Evolutionary conservation across 2,888 invertebrate species (phyloP), one percentile per base, ranked within the genome.

Genomic region (Pristionchus entomophagus): DNA sequence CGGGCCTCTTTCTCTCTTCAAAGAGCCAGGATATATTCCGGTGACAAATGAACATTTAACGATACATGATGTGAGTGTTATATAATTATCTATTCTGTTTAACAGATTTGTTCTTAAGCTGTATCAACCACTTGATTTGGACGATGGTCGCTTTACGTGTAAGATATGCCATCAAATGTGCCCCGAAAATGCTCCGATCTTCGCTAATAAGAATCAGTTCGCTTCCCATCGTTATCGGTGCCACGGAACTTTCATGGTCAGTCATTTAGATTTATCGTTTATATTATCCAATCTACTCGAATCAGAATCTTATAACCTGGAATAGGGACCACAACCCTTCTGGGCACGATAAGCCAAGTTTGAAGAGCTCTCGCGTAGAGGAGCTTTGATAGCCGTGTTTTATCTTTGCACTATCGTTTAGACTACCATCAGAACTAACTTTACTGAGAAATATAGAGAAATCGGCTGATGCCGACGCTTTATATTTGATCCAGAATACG

Each of bases 51-150:
- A 82, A 32, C 59, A 82, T 41, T 38, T 82, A 1, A 59, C 41
- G 59, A 35, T 82, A 8, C 59, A 59, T 35, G 82, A 82, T 12
- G 56, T 82, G n/a, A 41, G 38, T 38, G 5, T 26, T 45, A 45
- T 45, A 14, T 80, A 51, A 17, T 8, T 78, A 8, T 17, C 10
- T 14, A 8, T 35, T 32, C 38, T n/a, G n/a, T n/a, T n/a, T n/a
- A n/a, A 29, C 19, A n/a, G 17, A 17, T 38, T 65, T 29, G 3
- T 32, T n/a, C 1, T 59, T 59, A 14, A 82, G 82, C 26, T 82
- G n/a, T 82, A 82, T 35, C 82, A 82, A n/a, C 82, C 82, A 56
- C 17, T 59, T 29, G 59, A 82, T 35, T 38, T 82, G 59, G 41
- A 32, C 10, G 82, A 82, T 59, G 82, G 82, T 59, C 82, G 59